phyloP scores from a whole-genome alignment of 2,888 invertebrate species.

The Cataglyphis livida region DNA sequence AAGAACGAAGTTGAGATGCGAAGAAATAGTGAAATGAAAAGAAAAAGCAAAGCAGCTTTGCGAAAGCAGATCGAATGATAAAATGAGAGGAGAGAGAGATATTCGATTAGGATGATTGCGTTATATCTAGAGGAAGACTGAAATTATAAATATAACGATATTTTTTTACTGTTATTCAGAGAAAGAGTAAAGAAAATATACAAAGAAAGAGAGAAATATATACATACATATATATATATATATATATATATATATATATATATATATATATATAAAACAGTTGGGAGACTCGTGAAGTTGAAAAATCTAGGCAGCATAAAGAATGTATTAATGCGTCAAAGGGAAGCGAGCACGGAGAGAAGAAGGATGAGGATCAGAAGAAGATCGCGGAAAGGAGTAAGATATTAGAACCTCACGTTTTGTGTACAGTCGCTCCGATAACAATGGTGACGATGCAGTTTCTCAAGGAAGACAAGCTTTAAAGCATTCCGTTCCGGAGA shows the following conservation, averaged over 20 bases:
- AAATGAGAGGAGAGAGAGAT: background rate
- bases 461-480: constrained; percentile 63
- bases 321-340: constrained; percentile 35
- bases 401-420: constrained; percentile 52
- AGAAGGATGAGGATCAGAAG: constrained; percentile 14
- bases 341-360: background rate
- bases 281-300: constrained; percentile 2
- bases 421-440: constrained; percentile 52
- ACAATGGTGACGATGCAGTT: constrained; percentile 68
- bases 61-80: constrained; percentile 11
- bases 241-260: background rate
- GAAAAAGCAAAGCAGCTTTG: background rate
- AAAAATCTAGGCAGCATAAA: constrained; percentile 38
- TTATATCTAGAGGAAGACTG: constrained; percentile 11
- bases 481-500: constrained; percentile 62
- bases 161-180: background rate
- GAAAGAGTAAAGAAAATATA: background rate
- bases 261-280: background rate
- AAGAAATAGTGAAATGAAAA: background rate
- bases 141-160: constrained; percentile 47
- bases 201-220: background rate
- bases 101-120: constrained; percentile 17
- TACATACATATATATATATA: background rate
- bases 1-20: background rate
- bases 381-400: constrained; percentile 28